Percentiles rank a stretch among this genome's conserved stretches.
Conservation (phyloP, 1,140 invertebrate genomes). For the Lepeophtheirus salmonis region DNA sequence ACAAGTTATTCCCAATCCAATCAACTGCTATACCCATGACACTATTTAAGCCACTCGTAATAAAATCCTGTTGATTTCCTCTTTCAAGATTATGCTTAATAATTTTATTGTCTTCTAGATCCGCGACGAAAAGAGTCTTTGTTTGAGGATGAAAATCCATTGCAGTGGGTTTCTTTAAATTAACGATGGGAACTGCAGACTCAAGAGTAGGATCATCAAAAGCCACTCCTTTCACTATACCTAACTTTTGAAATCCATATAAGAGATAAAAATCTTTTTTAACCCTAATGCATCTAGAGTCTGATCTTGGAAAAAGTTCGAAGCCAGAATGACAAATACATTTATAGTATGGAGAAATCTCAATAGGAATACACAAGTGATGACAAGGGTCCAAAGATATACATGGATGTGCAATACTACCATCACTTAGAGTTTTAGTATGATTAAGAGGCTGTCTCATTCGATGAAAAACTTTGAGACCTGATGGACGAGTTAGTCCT, state of each 20-base stretch:
- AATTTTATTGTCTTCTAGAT: slow-evolving; percentile 36
- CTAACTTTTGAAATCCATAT: slow-evolving; percentile 39
- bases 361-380: slow-evolving; percentile 18
- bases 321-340: slow-evolving; percentile 12
- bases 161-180: slow-evolving; percentile 38
- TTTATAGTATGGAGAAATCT: slow-evolving; percentile 13
- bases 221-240: slow-evolving; percentile 41
- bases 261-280: slow-evolving; percentile 35
- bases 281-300: slow-evolving; percentile 5
- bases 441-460: slow-evolving; percentile 47
- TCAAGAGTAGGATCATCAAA: slow-evolving; percentile 26
- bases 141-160: slow-evolving; percentile 46
- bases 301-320: not conserved
- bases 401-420: not conserved
- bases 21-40: slow-evolving; percentile 53
- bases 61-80: slow-evolving; percentile 26
- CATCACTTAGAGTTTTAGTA: slow-evolving; percentile 10
- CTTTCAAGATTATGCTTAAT: slow-evolving; percentile 30
- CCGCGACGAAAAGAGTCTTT: slow-evolving; percentile 46
- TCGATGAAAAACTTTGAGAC: slow-evolving; percentile 47
- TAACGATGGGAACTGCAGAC: slow-evolving; percentile 43
- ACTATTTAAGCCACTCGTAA: slow-evolving; percentile 32
- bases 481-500: slow-evolving; percentile 31
- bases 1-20: slow-evolving; percentile 56
- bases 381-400: not conserved